Evolutionary conservation across 2,113 vertebrate species (phyloP).

Genomic region (Laticauda colubrina): DNA sequence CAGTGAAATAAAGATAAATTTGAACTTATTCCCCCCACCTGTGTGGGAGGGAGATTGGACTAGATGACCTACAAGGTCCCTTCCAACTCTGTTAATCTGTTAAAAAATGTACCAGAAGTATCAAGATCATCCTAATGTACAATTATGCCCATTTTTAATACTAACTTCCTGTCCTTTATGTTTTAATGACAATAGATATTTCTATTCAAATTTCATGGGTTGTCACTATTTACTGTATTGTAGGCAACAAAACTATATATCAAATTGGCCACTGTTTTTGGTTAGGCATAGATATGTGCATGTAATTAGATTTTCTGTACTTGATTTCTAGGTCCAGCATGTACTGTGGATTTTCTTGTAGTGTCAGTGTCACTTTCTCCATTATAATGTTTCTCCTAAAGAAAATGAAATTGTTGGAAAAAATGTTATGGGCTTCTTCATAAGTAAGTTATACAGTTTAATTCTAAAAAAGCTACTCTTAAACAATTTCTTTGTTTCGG

Average conservation of each 20-base stretch:
- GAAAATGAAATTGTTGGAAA: not conserved
- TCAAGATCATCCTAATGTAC: not conserved
- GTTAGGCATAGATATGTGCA: not conserved
- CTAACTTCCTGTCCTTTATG: not conserved
- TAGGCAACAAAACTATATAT: not conserved
- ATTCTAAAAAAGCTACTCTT: not conserved
- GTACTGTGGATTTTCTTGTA: not conserved
- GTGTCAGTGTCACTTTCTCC: not conserved
- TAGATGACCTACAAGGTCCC: too few relatives aligned
- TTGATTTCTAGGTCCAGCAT: not conserved
- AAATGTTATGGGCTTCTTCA: not conserved
- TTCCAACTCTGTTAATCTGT: too few relatives aligned
- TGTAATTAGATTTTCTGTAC: not conserved
- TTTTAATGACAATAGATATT: not conserved
- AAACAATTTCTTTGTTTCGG: not conserved
- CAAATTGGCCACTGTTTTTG: not conserved
- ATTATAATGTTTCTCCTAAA: not conserved
- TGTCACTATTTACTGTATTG: not conserved
- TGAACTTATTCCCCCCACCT: too few relatives aligned
- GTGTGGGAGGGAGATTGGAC: too few relatives aligned
- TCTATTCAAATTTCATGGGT: not conserved
- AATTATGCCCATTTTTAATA: not conserved
- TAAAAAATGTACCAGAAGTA: not conserved
- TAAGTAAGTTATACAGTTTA: not conserved
- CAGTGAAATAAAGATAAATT: not conserved